phyloP scores from a whole-genome alignment of 2,797 vertebrate species.

The Sebastes umbrosus region DNA sequence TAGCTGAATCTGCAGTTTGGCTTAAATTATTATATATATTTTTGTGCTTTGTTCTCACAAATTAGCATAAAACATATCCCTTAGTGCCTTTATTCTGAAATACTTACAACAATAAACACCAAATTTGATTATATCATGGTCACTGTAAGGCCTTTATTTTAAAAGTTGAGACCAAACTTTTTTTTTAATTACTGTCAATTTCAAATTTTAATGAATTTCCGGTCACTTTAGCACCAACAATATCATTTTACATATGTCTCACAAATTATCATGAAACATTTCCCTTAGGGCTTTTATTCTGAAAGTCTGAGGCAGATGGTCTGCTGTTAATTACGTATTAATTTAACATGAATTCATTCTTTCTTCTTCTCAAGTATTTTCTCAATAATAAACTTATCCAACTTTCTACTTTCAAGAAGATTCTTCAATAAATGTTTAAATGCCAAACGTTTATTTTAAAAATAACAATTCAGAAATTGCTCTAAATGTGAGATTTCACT shows the following conservation, averaged over 20 bases:
- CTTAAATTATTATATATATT: not conserved
- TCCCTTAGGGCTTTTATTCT: not conserved
- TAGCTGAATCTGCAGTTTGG: not conserved
- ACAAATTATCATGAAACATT: not conserved
- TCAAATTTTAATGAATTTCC: too few species aligned
- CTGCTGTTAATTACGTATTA: fast-evolving
- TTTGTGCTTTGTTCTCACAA: not conserved
- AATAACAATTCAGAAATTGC: not conserved
- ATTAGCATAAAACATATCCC: not conserved
- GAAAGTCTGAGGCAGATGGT: not conserved
- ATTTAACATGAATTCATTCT: too few species aligned
- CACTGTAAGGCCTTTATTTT: not conserved
- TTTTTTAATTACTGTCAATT: too few species aligned
- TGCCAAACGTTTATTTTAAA: fast-evolving
- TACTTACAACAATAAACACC: not conserved
- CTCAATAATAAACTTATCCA: too few species aligned
- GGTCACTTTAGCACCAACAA: too few species aligned
- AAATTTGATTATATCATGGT: not conserved
- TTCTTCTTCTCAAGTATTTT: too few species aligned
- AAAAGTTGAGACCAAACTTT: fast-evolving
- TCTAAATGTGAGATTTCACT: too few species aligned
- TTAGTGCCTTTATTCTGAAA: not conserved
- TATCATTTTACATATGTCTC: too few species aligned
- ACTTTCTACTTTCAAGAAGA: too few species aligned
- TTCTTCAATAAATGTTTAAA: too few species aligned